A percentile compares a stretch with the other conserved stretches of the same genome.
Evolutionary conservation across 2,888 invertebrate species (phyloP).

Genomic region (Idaea dimidiata): DNA sequence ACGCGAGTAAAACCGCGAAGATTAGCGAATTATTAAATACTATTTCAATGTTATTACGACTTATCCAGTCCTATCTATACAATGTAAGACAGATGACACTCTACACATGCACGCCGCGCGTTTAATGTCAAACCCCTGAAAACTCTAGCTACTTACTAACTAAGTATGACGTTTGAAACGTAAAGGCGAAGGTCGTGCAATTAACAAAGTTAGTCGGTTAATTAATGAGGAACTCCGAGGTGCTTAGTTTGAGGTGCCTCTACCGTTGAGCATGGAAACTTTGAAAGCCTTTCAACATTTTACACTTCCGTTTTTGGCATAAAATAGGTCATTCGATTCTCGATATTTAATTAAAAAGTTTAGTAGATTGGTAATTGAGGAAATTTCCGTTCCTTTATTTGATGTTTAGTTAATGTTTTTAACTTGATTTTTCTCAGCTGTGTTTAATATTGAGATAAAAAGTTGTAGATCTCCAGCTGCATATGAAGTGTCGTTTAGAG

Average conservation of each 20-base stretch:
- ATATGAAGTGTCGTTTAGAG: too few relatives aligned
- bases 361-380: not conserved
- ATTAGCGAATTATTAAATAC: too few relatives aligned
- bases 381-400: not conserved
- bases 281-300: not conserved
- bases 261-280: too few relatives aligned
- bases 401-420: not conserved
- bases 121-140: not conserved
- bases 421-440: not conserved
- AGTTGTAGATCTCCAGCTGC: too few relatives aligned
- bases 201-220: not conserved
- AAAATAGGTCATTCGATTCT: not conserved
- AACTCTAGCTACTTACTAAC: not conserved
- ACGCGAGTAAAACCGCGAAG: too few relatives aligned
- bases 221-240: not conserved
- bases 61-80: too few relatives aligned
- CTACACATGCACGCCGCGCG: too few relatives aligned
- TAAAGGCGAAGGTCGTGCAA: not conserved
- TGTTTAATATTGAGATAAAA: too few relatives aligned
- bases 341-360: not conserved
- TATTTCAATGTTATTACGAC: too few relatives aligned
- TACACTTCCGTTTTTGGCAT: not conserved
- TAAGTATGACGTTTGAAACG: not conserved
- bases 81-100: too few relatives aligned
- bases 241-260: not conserved